Evolutionary conservation across 2,113 vertebrate genomes (phyloP), one percentile per base, ranked within the genome.

Genomic region (Corythornis vintsioides): DNA sequence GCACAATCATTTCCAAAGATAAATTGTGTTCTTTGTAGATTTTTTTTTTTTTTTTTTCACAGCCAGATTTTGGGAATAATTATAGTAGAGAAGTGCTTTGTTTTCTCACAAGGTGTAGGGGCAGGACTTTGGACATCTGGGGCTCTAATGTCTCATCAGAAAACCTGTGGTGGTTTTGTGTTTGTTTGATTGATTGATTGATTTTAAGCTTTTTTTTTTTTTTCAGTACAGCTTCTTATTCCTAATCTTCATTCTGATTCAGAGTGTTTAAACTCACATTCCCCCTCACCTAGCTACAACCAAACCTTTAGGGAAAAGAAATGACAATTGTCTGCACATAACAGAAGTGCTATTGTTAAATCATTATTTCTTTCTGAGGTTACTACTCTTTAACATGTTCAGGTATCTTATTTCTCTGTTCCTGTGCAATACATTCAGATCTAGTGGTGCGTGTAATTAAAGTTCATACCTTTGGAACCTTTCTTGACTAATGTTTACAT

Each of bases 361-460:
- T 77, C 17, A 33, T 70, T 5, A 15, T 55, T 31, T 71, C 11
- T 73, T 86, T 81, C 59, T 81, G 47, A 86, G 35, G 43, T 56
- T 80, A 70, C 74, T 84, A 38, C 60, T 86, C 61, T 78, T 74
- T 74, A 86, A 25, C 31, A 20, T 50, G 21, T 45, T 45, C 25
- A 35, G 48, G 3, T 81, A 50, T 63, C 69, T 92, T 79, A 47
- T 73, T 86, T 92, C 76, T 93, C 29, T 72, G 40, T 48, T 76
- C 13, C 40, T 83, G n/a, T 76, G 52, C 45, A 80, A 52, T 29
- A 15, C 40, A 65, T 43, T 90, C 76, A 88, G 50, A 48, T 80
- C 90, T 65, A 80, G 77, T 86, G 60, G 42, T 67, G 52, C 84
- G 25, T 84, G 47, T 78, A 81, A 71, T 84, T 87, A 87, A 82